Base-by-base conservation (phyloP, 1,140 invertebrate genomes). In the Manduca sexta region DNA sequence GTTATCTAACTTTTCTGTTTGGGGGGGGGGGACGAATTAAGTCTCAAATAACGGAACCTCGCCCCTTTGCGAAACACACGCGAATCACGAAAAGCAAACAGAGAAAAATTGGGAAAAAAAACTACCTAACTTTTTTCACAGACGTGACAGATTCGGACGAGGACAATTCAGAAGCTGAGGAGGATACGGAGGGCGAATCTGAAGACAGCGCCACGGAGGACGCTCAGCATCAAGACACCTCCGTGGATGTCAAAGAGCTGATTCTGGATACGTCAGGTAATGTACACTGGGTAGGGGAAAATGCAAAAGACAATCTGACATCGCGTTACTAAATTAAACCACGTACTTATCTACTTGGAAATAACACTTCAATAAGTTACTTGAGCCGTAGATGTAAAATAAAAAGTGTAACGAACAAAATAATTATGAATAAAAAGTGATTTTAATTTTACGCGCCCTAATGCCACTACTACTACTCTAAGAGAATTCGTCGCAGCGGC, bases 191-290 rank as follows among this genome's bases (percentile, higher is more conserved):
- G 0, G 60, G 48, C 1, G 59, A 63, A 3, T 70, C 72, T 0
- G 74, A 77, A 35, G 69, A 77, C 53, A 75, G 71, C 21, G 66
- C 73, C 0, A 59, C 69, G 0, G 77, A 78, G 16, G 73, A 79
- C 16, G 58, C 68, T 0, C 66, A 67, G 30, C 64, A 77, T 12
- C 17, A 57, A 0, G 60, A 70, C 40, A 57, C 53, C 0, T 26
- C 17, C 1, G 35, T 53, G 1, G 42, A 56, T 5, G 45, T 3
- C 21, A 8, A n/a, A n/a, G n/a, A n/a, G n/a, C n/a, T n/a, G n/a
- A n/a, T n/a, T n/a, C n/a, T n/a, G n/a, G n/a, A n/a, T n/a, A n/a
- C n/a, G n/a, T n/a, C n/a, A n/a, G n/a, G n/a, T n/a, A n/a, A n/a
- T n/a, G n/a, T n/a, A n/a, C n/a, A n/a, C n/a, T n/a, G n/a, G n/a